phyloP scores from a whole-genome alignment of 2,113 vertebrate genomes.

The Pomatorhinus ruficollis region DNA sequence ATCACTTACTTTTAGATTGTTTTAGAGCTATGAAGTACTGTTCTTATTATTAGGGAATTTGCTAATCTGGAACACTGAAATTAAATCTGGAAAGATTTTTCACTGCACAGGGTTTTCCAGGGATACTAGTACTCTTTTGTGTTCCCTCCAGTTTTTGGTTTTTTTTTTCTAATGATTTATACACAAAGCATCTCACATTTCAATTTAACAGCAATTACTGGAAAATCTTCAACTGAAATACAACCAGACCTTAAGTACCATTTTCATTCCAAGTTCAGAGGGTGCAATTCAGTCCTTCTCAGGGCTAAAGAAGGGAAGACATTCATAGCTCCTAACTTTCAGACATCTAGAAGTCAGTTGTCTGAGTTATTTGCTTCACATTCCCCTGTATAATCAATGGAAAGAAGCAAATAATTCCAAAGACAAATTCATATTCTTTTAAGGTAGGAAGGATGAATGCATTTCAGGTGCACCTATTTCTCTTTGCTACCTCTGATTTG shows the following conservation, averaged over 20 bases:
- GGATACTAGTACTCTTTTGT: not conserved
- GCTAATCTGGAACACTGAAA: not conserved
- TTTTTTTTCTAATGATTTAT: not conserved
- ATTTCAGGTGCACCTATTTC: conserved; percentile 14
- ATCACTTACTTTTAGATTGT: not conserved
- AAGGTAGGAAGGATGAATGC: not conserved
- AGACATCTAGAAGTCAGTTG: not conserved
- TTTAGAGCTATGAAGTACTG: not conserved
- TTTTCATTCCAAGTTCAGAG: not conserved
- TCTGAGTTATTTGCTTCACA: conserved; percentile 9
- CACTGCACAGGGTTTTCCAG: not conserved
- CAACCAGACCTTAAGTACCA: not conserved
- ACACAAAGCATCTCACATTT: not conserved
- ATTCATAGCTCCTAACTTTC: not conserved
- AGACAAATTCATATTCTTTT: not conserved
- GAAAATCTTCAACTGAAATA: not conserved
- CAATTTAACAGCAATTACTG: not conserved
- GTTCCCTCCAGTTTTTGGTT: not conserved
- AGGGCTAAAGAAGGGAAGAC: not conserved
- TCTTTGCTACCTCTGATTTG: not conserved
- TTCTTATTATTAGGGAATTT: not conserved
- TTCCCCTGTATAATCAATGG: not conserved
- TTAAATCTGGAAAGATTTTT: not conserved
- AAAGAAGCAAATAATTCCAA: not conserved
- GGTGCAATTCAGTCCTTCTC: not conserved